Evolutionary conservation across 2,888 invertebrate species (phyloP), one percentile per base, ranked within the genome.

Genomic region (Dasysyrphus albostriatus): DNA sequence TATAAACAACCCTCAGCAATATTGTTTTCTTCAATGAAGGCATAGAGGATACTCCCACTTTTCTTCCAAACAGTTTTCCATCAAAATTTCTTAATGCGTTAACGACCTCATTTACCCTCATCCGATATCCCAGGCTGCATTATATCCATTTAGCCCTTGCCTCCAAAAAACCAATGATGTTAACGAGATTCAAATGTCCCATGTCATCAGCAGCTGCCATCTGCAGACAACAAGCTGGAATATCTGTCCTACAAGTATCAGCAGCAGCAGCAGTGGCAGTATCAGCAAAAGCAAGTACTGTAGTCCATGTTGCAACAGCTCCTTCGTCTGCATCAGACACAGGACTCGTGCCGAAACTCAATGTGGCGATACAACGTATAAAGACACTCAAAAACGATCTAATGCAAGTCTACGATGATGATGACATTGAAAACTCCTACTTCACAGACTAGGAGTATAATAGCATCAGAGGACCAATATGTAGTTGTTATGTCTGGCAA

Each of bases 141-240:
- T 39, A 37, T 39, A 39, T 10, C 39, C 4, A 54, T 63, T 32
- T 59, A 32, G 47, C 9, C 32, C 19, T 49, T 67, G n/a, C 44
- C 49, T 63, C 10, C 29, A 19, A 47, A 61, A 56, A 75, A 63
- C 37, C 39, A 58, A 65, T 44, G 39, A 75, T 63, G 74, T 83
- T 83, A 83, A 83, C 80, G 83, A 83, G 75, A 83, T 83, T 83
- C 80, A 80, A 83, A 83, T 85, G 82, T 85, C 61, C 67, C 82
- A 85, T 85, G 85, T 85, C 85, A 85, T 85, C 85, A 82, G 77
- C 85, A 85, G 61, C 85, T 85, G 85, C 73, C 73, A 63, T 81
- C 76, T 81, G 85, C 67, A 74, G 73, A 74, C 76, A 70, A 84
- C 85, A 81, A 81, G 73, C 80, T 81, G 58, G 24, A 75, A 80